Percentiles rank a stretch among this genome's conserved stretches.
phyloP scores from a whole-genome alignment of 2,888 invertebrate species.

The Amphipoea oculea region DNA sequence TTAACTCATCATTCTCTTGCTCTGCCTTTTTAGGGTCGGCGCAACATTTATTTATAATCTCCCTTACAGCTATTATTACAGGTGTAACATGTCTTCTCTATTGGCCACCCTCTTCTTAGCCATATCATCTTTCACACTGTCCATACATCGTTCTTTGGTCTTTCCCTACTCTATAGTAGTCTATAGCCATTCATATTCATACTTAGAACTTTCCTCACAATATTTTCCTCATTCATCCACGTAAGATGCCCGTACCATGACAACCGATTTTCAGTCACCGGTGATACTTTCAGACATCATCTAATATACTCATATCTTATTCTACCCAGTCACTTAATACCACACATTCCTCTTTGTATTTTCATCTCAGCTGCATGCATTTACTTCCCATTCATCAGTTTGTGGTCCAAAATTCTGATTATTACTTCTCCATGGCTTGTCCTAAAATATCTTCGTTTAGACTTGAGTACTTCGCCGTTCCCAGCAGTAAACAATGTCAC shows the following conservation, averaged over 20 bases:
- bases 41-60: too few species aligned
- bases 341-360: neutral
- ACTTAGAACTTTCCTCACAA: neutral
- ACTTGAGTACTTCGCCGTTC: neutral
- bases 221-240: neutral
- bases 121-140: neutral
- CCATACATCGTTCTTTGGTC: neutral
- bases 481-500: neutral
- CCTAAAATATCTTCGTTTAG: slow-evolving; percentile 1
- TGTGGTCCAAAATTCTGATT: neutral
- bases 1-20: neutral
- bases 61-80: too few species aligned
- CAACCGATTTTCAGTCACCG: neutral
- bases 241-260: neutral
- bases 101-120: neutral
- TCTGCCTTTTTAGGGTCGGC: neutral
- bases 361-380: neutral
- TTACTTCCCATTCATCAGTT: neutral
- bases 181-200: neutral
- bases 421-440: neutral
- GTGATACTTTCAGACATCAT: neutral
- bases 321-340: neutral
- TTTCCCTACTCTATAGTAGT: slow-evolving; percentile 9
- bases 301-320: neutral
- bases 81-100: neutral